Evolutionary conservation across 2,797 vertebrate species (phyloP).

Genomic region (Apogon talboti): DNA sequence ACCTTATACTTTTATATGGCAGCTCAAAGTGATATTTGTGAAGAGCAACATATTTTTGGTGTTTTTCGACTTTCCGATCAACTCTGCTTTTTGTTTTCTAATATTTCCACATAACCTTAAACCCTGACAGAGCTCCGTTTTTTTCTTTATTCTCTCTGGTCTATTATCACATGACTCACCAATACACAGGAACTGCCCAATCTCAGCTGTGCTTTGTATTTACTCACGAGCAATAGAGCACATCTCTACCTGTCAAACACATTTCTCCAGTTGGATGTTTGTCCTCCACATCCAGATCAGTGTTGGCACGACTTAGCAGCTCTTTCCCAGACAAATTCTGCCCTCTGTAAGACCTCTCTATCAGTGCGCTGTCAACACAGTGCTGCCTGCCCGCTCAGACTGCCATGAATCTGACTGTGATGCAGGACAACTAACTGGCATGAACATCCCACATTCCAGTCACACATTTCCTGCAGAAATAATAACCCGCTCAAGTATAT

Average conservation of each 20-base stretch:
- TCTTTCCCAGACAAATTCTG: slow-evolving; percentile 6
- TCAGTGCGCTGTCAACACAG: slow-evolving; percentile 1
- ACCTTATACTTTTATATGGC: too few species aligned
- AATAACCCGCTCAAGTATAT: slow-evolving; percentile 1
- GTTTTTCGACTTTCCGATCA: too few species aligned
- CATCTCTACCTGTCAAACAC: not conserved
- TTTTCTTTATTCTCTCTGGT: too few species aligned
- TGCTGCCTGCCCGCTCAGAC: not conserved
- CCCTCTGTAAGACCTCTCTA: slow-evolving; percentile 14
- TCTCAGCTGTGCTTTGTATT: not conserved
- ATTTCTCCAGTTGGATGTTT: not conserved
- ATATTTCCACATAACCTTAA: too few species aligned
- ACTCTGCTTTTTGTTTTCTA: too few species aligned
- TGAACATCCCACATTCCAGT: not conserved
- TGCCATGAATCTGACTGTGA: slow-evolving; percentile 1
- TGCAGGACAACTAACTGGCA: not conserved
- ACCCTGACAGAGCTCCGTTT: too few species aligned
- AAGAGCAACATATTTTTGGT: too few species aligned
- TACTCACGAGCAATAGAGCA: not conserved
- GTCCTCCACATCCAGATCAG: slow-evolving; percentile 10
- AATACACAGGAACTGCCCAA: not conserved
- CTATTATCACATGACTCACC: too few species aligned
- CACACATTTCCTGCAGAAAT: not conserved
- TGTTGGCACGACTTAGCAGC: not conserved
- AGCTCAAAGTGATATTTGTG: too few species aligned